Evolutionary conservation across 1,140 invertebrate species (phyloP).

Genomic region (Bombyx mandarina): DNA sequence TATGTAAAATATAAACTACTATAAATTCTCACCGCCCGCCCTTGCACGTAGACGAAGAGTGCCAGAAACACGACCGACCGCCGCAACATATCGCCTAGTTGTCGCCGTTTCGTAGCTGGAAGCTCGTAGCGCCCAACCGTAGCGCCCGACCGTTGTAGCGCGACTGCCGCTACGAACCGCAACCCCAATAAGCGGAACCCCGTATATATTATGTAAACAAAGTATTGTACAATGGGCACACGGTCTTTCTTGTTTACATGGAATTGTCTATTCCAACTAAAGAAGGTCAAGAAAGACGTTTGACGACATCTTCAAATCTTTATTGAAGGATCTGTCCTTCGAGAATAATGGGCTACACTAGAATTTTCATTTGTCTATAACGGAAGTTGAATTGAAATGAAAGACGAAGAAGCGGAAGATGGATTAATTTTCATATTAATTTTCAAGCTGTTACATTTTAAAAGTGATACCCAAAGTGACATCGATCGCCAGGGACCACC

Average conservation of each 20-base stretch:
- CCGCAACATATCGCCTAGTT: slow-evolving; percentile 45
- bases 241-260: slow-evolving; percentile 32
- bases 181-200: slow-evolving; percentile 30
- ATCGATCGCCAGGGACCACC: too few species aligned
- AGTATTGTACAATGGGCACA: slow-evolving; percentile 53
- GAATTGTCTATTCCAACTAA: slow-evolving; percentile 22
- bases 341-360: too few species aligned
- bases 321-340: too few species aligned
- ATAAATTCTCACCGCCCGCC: slow-evolving; percentile 56
- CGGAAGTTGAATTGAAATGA: too few species aligned
- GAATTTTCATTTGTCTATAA: too few species aligned
- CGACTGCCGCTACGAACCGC: slow-evolving; percentile 48
- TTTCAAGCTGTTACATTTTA: too few species aligned
- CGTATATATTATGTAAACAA: slow-evolving; percentile 57
- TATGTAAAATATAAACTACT: neutral
- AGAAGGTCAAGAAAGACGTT: neutral
- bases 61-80: slow-evolving; percentile 41
- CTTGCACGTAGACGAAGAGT: slow-evolving; percentile 53
- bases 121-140: slow-evolving; percentile 30
- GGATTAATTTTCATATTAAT: too few species aligned
- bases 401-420: too few species aligned
- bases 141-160: slow-evolving; percentile 36
- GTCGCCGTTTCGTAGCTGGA: slow-evolving; percentile 21
- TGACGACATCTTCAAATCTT: too few species aligned
- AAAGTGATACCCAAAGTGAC: too few species aligned